Evolutionary conservation across 1,140 invertebrate genomes (phyloP).

Genomic region (Cydia pomonella): DNA sequence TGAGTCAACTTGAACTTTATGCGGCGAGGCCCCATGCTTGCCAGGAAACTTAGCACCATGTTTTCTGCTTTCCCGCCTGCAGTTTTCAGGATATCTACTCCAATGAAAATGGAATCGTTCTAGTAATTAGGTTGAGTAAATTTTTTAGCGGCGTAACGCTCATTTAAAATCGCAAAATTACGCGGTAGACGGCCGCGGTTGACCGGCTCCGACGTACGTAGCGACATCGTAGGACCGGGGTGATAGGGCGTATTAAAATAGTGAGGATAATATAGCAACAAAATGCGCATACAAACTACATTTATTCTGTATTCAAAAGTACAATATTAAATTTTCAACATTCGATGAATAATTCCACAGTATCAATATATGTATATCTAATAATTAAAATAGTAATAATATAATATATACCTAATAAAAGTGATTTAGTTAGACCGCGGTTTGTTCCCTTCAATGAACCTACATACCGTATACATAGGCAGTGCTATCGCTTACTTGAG

Average conservation of each 20-base stretch:
- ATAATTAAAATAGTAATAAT: constrained; percentile 21
- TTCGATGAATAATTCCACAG: constrained; percentile 6
- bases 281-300: constrained; percentile 4
- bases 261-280: neutral
- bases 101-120: neutral
- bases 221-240: too few relatives aligned
- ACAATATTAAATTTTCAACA: constrained; percentile 12
- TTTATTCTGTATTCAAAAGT: constrained; percentile 21
- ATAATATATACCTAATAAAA: constrained; percentile 12
- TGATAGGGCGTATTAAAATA: too few relatives aligned
- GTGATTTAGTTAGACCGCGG: constrained; percentile 7
- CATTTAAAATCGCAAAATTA: too few relatives aligned
- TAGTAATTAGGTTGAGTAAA: neutral
- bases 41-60: too few relatives aligned
- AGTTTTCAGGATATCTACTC: constrained; percentile 45
- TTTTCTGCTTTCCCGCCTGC: too few relatives aligned
- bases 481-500: neutral
- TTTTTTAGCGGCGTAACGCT: too few relatives aligned
- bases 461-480: constrained; percentile 16
- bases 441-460: neutral
- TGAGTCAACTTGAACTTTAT: too few relatives aligned
- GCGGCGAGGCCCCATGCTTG: too few relatives aligned
- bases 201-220: too few relatives aligned
- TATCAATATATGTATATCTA: constrained; percentile 9
- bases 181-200: too few relatives aligned